Base-by-base conservation (phyloP, 2,113 vertebrate species). In the Coreoperca whiteheadi region DNA sequence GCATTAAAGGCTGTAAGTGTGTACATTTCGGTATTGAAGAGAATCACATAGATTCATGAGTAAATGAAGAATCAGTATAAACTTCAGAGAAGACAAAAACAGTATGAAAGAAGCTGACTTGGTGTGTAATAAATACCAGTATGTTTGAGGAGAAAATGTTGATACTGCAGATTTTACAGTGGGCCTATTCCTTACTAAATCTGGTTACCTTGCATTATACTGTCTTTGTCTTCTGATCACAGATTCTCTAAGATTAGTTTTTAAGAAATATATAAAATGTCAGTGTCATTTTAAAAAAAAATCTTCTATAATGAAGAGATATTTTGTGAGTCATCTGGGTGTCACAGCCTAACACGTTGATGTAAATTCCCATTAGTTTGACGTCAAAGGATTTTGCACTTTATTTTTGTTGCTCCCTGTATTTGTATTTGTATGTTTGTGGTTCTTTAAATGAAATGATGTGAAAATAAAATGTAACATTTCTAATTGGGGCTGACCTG, bases 381-480 rank as follows among this genome's bases (percentile, higher is more conserved):
- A 91, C 18, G 8, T 72, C 37, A 68, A 88, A 85, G 34, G 79
- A 88, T 87, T 90, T 88, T 91, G 94, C 94, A 94, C 94, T 94
- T 94, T 94, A 94, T 87, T 85, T 76, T 51, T 6, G 6, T 81
- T 81, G 18, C 46, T 89, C 50, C 50, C 32, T 84, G 41, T 85
- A 56, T 89, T 86, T 91, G 60, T 85, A 76, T 69, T 43, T 41
- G 9, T 39, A 39, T 87, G 51, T 90, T 56, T 85, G 74, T 91
- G 75, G 53, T 46, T 79, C 54, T 76, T 87, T 65, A 69, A 81
- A 81, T 77, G 5, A 78, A 85, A 74, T 81, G 30, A 69, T 1
- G 79, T 77, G 18, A 63, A 85, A 91, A 82, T 85, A 66, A 84
- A 90, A 87, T 34, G 0, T 15, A 39, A 76, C 70, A 77, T 92